These are phyloP conservation scores for Metridium senile DNA, from an alignment of 92 coral and sea anemone species.

Conservation along the genomic window DNA sequence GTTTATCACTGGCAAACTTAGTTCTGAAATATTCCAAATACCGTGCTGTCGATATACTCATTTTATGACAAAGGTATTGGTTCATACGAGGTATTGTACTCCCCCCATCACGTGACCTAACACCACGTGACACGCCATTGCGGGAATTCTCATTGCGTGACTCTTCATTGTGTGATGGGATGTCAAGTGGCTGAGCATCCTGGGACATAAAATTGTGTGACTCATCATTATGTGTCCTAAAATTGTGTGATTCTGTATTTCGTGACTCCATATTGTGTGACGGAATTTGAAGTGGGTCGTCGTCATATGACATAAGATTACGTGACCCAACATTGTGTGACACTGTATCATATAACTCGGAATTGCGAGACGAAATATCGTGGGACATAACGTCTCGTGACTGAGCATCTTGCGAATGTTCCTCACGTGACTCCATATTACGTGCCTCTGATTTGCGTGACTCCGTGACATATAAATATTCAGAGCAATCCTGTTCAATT, in stretches of 20 bases:
- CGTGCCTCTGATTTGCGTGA: too few species aligned
- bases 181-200: too few species aligned
- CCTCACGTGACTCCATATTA: background rate
- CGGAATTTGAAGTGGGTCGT: background rate
- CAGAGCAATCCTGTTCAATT: conserved; percentile 65
- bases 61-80: conserved; percentile 75
- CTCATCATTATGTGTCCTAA: background rate
- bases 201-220: background rate
- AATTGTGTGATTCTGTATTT: background rate
- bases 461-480: conserved; percentile 4
- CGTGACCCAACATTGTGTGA: background rate
- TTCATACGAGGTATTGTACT: conserved; percentile 32
- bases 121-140: background rate
- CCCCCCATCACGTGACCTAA: background rate
- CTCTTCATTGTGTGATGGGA: background rate
- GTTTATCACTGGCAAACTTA: conserved; percentile 43
- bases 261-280: background rate
- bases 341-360: background rate
- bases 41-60: conserved; percentile 59
- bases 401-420: background rate
- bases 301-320: background rate
- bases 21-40: conserved; percentile 78
- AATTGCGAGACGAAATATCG: too few species aligned
- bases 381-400: background rate
- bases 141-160: background rate